Evolutionary conservation across 2,888 invertebrate genomes (phyloP), one percentile per base, ranked within the genome.

Genomic region (Phytoseiulus persimilis): DNA sequence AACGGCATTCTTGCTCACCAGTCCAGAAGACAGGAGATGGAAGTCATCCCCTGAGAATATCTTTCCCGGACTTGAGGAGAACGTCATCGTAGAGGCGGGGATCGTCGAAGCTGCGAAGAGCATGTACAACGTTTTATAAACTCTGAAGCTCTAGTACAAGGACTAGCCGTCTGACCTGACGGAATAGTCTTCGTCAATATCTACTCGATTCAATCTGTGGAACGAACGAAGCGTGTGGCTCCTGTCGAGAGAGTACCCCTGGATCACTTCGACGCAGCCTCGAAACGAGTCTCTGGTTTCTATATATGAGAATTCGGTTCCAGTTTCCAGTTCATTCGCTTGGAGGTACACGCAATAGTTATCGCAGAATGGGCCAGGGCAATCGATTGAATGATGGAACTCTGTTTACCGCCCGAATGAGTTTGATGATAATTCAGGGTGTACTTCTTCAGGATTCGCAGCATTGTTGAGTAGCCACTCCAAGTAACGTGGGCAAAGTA

Each of bases 381-480:
- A 33, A 32, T 83, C 46, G 28, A 89, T 14, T 45, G n/a, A 89
- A 90, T 65, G 28, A 87, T 83, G 90, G 33, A 31, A 6, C n/a
- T 39, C 32, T 9, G 33, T 39, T 87, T 45, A 87, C 87, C 9
- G 6, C 87, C 39, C 32, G 5, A 11, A 32, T 39, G 31, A n/a
- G 33, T 33, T 45, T 32, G 18, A 0, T n/a, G 32, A 92, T 95
- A 96, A 90, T 95, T 95, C 90, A 98, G 95, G 92, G 95, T 95
- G 93, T 97, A 97, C 90, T 95, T 95, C 93, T 97, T 97, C 92
- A 96, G 93, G 83, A 97, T 94, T 90, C 96, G 94, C 90, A 96
- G 94, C 97, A 97, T 97, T 91, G 95, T 94, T 65, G 95, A 94
- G 92, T 96, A 97, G 91, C 95, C 95, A 92, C 95, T 95, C 93